Base-by-base conservation (phyloP, 2,113 vertebrate species). In the Saccopteryx bilineata region DNA sequence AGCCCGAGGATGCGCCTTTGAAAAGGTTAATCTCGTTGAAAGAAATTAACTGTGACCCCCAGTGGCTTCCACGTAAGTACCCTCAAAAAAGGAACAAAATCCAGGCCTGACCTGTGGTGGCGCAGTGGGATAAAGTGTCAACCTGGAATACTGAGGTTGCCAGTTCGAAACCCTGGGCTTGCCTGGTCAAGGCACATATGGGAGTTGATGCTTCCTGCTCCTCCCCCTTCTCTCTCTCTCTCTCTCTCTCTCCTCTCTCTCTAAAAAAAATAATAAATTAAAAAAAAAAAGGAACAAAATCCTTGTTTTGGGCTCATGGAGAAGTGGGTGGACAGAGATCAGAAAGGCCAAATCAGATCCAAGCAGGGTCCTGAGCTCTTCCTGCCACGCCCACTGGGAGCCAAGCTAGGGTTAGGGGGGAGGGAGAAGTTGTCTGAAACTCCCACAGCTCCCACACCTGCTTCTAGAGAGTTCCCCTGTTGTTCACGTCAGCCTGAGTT, bases 341-440 rank as follows among this genome's bases (percentile, higher is more conserved):
- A 65, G 28, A 39, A 24, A 61, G 63, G 39, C 39, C 74, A 68
- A 46, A 28, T 68, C 18, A 19, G 75, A 46, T 23, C 68, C 21
- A 33, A 46, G 75, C 19, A 0, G 46, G 33, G 52, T 39, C 23
- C 39, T 2, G 31, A 58, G 18, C 61, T 9, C 68, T 9, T 50
- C 28, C 31, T 24, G 66, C 91, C 63, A 9, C 0, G 0, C 4
- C 58, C 28, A 0, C 0, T 14, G 5, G 56, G 19, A 56, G 65
- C 15, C 48, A 33, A 26, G 65, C 23, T 24, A 14, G 0, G 11
- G 5, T 19, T 5, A 0, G 13, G 15, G 60, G 58, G 52, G 28
- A 13, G 13, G n/a, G 19, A 23, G 54, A n/a, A n/a, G 26, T 26
- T 21, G 2, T 63, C 82, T 1, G 33, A 19, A 48, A 28, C 48